phyloP scores from a whole-genome alignment of 2,797 vertebrate genomes.

The Sarcoramphus papa region DNA sequence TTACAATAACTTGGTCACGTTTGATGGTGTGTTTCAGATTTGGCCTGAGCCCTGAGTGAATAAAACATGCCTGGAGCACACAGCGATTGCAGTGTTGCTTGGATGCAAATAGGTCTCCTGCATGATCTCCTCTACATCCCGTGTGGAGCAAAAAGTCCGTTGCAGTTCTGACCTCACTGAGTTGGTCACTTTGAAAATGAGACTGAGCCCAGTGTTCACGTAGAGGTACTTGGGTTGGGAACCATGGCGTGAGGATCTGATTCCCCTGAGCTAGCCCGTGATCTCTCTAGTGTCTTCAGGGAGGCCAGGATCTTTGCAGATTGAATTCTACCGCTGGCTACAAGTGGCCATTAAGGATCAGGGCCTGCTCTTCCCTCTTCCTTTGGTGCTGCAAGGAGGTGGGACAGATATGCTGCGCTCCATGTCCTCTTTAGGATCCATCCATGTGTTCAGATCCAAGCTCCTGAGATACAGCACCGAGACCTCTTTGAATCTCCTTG shows the following conservation, averaged over 20 bases:
- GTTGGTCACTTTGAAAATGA: neutral
- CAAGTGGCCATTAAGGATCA: neutral
- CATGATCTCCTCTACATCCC: neutral
- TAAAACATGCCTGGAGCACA: neutral
- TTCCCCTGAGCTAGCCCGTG: neutral
- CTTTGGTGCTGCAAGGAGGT: neutral
- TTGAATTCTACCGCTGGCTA: neutral
- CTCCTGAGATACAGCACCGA: neutral
- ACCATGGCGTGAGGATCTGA: rapidly evolving
- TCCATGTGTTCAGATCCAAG: neutral
- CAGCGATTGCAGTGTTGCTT: rapidly evolving
- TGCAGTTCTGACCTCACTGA: neutral
- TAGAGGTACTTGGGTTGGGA: neutral
- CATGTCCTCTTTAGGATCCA: neutral
- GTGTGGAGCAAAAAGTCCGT: neutral
- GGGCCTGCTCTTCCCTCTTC: neutral
- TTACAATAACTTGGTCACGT: neutral
- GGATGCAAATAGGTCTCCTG: neutral
- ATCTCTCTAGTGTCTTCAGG: neutral
- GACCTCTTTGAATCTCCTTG: neutral
- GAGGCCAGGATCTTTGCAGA: neutral
- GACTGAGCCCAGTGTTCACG: neutral
- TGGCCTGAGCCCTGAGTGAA: neutral
- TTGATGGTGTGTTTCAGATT: neutral
- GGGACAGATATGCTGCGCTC: neutral